Base-by-base conservation (phyloP, 1,140 invertebrate species). In the Streblospio benedicti region DNA sequence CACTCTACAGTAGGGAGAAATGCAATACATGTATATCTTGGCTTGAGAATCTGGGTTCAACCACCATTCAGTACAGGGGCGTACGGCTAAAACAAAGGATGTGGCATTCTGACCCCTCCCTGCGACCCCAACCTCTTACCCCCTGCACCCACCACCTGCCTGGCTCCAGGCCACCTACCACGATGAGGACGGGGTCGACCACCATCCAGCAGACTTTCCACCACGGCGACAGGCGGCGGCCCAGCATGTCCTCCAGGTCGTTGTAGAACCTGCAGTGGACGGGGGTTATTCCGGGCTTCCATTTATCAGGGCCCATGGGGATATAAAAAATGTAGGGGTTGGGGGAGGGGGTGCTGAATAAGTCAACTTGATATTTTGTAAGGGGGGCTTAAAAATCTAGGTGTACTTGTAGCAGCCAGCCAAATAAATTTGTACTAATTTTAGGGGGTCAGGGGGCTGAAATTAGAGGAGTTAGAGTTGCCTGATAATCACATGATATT, bases 221-320 rank as follows among this genome's bases (percentile, higher is more conserved):
- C 54, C 76, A 79, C 6, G 63, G 45, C 1, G 65, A 65, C 0
- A 70, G 67, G 33, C 61, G 64, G 23, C 44, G 63, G 20, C 67
- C 68, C 1, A 78, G 63, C 78, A 81, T 82, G 49, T 75, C 73
- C 23, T 79, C 59, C 27, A 81, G 67, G 51, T 81, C 78, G 9
- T 72, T 68, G 35, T 66, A 70, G 57, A 80, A 71, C n/a, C 70
- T 69, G 12, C 72, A 63, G 23, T 75, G 61, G 51, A 60, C 51
- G 47, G 20, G 60, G 30, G 57, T 30, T 51, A 23, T n/a, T 27
- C n/a, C 4, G 4, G 4, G 49, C 18, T 9, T 30, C 27, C 4
- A 4, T 55, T 58, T 4, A 2, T 49, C 5, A 1, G 23, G n/a
- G n/a, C n/a, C n/a, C n/a, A n/a, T n/a, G n/a, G n/a, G n/a, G n/a